These are phyloP conservation scores for Corapipo altera DNA, from an alignment of 2,113 vertebrate genomes.

Conservation along the genomic window DNA sequence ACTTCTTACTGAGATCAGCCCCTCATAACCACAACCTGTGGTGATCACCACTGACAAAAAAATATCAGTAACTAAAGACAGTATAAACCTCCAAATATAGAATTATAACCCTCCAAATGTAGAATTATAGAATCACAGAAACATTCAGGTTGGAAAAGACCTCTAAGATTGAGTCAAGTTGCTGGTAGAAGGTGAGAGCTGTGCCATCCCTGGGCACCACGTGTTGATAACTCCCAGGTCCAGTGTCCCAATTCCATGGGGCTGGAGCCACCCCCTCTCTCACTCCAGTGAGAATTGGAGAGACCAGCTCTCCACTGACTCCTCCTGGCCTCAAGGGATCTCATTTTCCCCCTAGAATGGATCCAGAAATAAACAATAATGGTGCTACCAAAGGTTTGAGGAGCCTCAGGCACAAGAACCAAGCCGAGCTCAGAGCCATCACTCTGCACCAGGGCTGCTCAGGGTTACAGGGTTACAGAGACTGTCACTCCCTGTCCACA, in stretches of 20 bases:
- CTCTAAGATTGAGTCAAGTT: neutral
- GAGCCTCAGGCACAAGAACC: neutral
- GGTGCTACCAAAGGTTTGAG: neutral
- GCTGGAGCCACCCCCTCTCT: neutral
- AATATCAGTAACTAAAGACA: neutral
- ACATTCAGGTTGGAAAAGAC: neutral
- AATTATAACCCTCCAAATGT: neutral
- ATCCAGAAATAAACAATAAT: neutral
- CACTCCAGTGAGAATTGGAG: neutral
- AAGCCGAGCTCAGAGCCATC: neutral
- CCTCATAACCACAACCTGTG: neutral
- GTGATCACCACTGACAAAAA: neutral
- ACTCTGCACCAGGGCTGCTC: neutral
- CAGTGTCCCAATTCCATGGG: neutral
- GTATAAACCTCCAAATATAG: neutral
- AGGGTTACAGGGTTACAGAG: neutral
- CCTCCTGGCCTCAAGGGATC: neutral
- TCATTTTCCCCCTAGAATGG: neutral
- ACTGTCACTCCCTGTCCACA: neutral
- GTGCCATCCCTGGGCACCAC: neutral
- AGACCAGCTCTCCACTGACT: neutral
- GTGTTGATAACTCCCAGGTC: rapidly evolving
- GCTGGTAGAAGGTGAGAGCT: neutral
- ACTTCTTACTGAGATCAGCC: neutral
- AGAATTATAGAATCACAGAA: neutral